Evolutionary conservation across 1,140 invertebrate species (phyloP).

Genomic region (Grapholita molesta): DNA sequence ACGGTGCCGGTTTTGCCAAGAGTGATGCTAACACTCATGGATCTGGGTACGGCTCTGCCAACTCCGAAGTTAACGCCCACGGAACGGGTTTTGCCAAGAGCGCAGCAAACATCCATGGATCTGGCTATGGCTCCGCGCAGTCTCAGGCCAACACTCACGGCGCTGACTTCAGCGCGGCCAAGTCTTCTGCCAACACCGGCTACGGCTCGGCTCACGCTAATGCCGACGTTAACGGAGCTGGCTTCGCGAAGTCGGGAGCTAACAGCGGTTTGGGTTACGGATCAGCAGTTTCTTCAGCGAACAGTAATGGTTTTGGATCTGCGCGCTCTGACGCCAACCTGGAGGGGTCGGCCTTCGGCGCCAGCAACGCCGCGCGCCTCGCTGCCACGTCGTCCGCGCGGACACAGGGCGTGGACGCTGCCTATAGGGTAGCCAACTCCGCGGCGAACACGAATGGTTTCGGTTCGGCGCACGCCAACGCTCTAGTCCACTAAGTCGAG

Average conservation of each 20-base stretch:
- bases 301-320: too few species aligned
- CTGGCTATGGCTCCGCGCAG: too few species aligned
- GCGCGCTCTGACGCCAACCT: constrained; percentile 36
- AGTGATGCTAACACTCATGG: constrained; percentile 43
- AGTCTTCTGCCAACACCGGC: too few species aligned
- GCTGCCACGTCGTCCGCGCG: constrained; percentile 48
- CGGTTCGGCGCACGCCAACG: constrained; percentile 54
- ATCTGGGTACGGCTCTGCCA: constrained; percentile 28
- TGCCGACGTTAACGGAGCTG: too few species aligned
- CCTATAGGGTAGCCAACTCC: constrained; percentile 51
- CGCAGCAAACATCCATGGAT: too few species aligned
- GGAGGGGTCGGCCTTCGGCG: constrained; percentile 32
- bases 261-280: too few species aligned
- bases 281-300: too few species aligned
- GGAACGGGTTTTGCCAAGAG: too few species aligned
- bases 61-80: constrained; percentile 33
- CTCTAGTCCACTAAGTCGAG: constrained; percentile 34
- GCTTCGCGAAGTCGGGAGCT: too few species aligned
- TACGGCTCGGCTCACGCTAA: too few species aligned
- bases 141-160: too few species aligned
- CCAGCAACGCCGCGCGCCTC: constrained; percentile 40
- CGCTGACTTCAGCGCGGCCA: too few species aligned
- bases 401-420: constrained; percentile 43
- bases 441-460: constrained; percentile 50
- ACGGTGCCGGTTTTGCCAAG: constrained; percentile 45